These are phyloP conservation scores for Nibea coibor DNA, from an alignment of 2,113 vertebrate species.

Conservation along the genomic window DNA sequence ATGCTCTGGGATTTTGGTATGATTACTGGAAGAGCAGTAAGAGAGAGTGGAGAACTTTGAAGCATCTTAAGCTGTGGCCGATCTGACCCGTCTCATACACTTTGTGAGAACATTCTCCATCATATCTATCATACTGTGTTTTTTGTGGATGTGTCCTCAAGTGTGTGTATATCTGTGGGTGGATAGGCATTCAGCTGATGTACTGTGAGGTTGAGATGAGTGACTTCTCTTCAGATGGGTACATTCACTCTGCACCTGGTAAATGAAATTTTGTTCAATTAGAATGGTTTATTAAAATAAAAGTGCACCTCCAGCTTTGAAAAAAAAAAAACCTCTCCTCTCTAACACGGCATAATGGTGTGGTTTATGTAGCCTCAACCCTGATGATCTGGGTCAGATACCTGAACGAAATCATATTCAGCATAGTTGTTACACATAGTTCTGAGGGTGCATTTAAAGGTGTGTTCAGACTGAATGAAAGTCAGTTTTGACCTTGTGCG, in stretches of 20 bases:
- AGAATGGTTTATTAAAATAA: slow-evolving; percentile 38
- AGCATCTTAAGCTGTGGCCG: slow-evolving; percentile 22
- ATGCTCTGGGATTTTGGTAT: slow-evolving; percentile 16
- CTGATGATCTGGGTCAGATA: not conserved
- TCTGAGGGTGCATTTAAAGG: not conserved
- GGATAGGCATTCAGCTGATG: slow-evolving; percentile 3
- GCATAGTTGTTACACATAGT: rapidly evolving
- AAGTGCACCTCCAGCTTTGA: not conserved
- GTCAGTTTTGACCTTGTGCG: not conserved
- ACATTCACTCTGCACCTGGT: slow-evolving; percentile 20
- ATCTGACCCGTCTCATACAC: slow-evolving; percentile 21
- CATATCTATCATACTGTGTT: slow-evolving; percentile 31
- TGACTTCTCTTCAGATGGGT: slow-evolving; percentile 18
- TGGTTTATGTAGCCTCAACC: not conserved
- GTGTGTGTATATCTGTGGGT: not conserved
- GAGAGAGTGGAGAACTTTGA: slow-evolving; percentile 31
- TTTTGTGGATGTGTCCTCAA: not conserved
- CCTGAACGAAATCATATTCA: not conserved
- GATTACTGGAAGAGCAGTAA: slow-evolving; percentile 41
- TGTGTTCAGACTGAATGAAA: not conserved
- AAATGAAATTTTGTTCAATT: slow-evolving; percentile 22
- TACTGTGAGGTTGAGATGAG: slow-evolving; percentile 12
- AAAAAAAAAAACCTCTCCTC: not conserved
- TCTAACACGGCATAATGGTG: not conserved
- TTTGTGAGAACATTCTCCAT: slow-evolving; percentile 15